Evolutionary conservation across 2,797 vertebrate genomes (phyloP).

Genomic region (Etheostoma nigrum): DNA sequence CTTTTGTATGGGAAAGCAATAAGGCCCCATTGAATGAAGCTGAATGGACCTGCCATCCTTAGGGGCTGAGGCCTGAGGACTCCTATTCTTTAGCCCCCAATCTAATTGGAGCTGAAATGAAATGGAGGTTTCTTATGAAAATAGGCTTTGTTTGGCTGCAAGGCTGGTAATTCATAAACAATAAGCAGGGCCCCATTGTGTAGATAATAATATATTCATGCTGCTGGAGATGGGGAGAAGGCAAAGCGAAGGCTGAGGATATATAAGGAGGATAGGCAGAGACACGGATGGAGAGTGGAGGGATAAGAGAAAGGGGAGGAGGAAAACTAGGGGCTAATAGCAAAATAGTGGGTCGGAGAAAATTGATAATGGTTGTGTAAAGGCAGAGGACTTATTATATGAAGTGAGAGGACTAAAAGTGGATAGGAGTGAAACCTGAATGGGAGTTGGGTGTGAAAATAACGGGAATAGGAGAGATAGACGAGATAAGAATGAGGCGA

Average conservation of each 20-base stretch:
- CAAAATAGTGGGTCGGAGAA: slow-evolving; percentile 79
- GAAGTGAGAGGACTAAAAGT: slow-evolving; percentile 73
- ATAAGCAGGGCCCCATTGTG: slow-evolving; percentile 97
- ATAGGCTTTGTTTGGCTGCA: slow-evolving; percentile 98
- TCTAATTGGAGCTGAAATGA: slow-evolving; percentile 99
- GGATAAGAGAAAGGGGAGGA: slow-evolving; percentile 75
- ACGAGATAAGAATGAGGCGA: slow-evolving; percentile 63
- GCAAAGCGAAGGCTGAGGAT: slow-evolving; percentile 82
- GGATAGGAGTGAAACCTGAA: slow-evolving; percentile 62
- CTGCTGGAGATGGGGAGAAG: slow-evolving; percentile 91
- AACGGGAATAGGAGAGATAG: slow-evolving; percentile 57
- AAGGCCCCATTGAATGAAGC: slow-evolving; percentile 96
- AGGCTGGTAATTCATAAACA: slow-evolving; percentile 99
- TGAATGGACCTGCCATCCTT: slow-evolving; percentile 97
- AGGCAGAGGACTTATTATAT: slow-evolving; percentile 71
- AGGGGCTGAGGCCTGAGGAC: slow-evolving; percentile 94
- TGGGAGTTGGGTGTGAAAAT: slow-evolving; percentile 69
- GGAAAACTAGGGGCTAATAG: slow-evolving; percentile 76
- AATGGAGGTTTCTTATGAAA: slow-evolving; percentile 99
- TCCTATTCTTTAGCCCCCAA: slow-evolving; percentile 98
- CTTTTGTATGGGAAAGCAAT: slow-evolving; percentile 97
- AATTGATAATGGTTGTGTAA: slow-evolving; percentile 79
- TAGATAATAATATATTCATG: slow-evolving; percentile 99
- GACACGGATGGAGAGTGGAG: slow-evolving; percentile 79
- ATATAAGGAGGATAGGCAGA: slow-evolving; percentile 82